Evolutionary conservation across 2,888 invertebrate species (phyloP).

Genomic region (Scaptomyza cyrtandrae): DNA sequence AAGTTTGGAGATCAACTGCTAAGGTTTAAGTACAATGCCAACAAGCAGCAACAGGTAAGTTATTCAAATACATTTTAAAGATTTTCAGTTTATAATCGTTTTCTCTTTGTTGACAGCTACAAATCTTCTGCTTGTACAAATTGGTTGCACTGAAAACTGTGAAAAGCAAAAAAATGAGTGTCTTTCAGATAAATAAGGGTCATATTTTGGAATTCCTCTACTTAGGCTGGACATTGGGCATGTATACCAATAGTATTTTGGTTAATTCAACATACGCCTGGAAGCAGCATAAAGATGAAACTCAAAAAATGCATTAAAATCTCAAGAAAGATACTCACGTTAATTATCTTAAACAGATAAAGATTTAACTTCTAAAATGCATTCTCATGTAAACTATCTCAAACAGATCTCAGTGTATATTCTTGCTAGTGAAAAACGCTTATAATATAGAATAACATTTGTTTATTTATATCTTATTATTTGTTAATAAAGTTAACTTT

Average conservation of each 20-base stretch:
- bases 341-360: not conserved
- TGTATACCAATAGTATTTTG: conserved; percentile 56
- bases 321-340: too few species aligned
- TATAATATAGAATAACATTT: not conserved
- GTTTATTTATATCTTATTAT: too few species aligned
- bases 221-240: conserved; percentile 39
- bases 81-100: too few species aligned
- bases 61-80: not conserved
- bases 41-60: conserved; percentile 34
- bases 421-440: too few species aligned
- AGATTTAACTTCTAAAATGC: not conserved
- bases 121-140: conserved; percentile 38
- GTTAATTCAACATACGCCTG: conserved; percentile 21
- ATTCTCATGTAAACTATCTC: not conserved
- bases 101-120: conserved; percentile 27
- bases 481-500: not conserved
- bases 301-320: not conserved
- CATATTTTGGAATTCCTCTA: conserved; percentile 31
- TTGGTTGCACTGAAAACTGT: not conserved
- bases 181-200: conserved; percentile 34
- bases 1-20: conserved; percentile 42
- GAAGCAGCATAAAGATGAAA: not conserved
- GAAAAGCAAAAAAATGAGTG: conserved; percentile 12
- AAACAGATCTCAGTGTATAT: too few species aligned
- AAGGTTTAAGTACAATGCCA: conserved; percentile 1